These are phyloP conservation scores for Lepidotrigona ventralis DNA, from an alignment of 1,140 invertebrate species.

Conservation along the genomic window DNA sequence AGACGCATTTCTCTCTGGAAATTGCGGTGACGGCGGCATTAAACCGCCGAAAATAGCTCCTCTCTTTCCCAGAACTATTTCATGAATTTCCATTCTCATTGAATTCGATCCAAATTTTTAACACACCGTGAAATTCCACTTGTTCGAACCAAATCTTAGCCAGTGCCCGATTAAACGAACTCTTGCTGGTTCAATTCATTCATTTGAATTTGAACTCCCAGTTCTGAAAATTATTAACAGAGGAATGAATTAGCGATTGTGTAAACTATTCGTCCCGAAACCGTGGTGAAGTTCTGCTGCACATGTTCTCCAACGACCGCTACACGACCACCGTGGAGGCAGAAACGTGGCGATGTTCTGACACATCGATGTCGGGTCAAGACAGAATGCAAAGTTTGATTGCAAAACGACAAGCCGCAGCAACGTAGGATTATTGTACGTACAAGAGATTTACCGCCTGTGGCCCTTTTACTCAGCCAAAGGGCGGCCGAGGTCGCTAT, in stretches of 20 bases:
- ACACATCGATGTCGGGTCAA: neutral
- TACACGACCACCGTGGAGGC: constrained; percentile 6
- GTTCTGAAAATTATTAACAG: too few species aligned
- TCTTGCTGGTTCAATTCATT: too few species aligned
- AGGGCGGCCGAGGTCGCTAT: constrained; percentile 75
- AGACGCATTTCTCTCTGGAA: neutral
- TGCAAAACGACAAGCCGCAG: constrained; percentile 72
- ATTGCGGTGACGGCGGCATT: neutral
- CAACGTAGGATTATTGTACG: constrained; percentile 76
- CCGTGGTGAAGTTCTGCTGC: too few species aligned
- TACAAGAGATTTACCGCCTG: constrained; percentile 78
- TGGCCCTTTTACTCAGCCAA: constrained; percentile 72
- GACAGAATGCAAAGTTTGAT: constrained; percentile 57
- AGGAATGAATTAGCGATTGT: too few species aligned
- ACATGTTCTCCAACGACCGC: too few species aligned
- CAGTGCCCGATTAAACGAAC: too few species aligned
- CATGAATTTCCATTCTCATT: neutral
- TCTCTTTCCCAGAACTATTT: neutral
- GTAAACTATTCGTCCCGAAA: too few species aligned
- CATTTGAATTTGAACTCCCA: too few species aligned
- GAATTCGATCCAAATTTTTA: neutral
- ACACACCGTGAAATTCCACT: too few species aligned
- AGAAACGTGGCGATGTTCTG: neutral
- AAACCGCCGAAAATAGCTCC: neutral
- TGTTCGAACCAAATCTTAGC: too few species aligned